Evolutionary conservation across 2,888 invertebrate genomes (phyloP).

Genomic region (Plagiodera versicolora): DNA sequence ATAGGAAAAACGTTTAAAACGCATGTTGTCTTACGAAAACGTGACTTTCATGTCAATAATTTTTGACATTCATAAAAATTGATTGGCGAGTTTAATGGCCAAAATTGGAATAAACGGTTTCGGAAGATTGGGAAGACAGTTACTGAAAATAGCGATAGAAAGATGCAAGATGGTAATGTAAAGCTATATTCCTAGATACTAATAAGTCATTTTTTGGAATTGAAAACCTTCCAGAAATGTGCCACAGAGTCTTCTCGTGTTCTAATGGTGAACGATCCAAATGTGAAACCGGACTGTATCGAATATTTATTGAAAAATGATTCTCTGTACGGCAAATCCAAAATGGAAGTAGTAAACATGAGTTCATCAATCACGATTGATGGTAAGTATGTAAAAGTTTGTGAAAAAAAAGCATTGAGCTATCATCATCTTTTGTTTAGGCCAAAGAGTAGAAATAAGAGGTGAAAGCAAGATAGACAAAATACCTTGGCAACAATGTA

Average conservation of each 20-base stretch:
- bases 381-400: slow-evolving; percentile 14
- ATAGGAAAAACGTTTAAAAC: no score
- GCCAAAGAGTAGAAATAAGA: slow-evolving; percentile 27
- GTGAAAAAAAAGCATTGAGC: background rate
- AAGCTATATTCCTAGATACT: no score
- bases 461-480: slow-evolving; percentile 24
- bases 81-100: slow-evolving; percentile 23
- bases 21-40: no score
- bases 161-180: slow-evolving; percentile 26
- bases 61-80: background rate
- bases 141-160: slow-evolving; percentile 30
- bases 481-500: slow-evolving; percentile 32
- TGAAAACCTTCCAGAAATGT: slow-evolving; percentile 19
- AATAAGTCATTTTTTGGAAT: background rate
- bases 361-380: slow-evolving; percentile 29
- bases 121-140: slow-evolving; percentile 31
- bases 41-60: background rate
- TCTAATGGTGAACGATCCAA: slow-evolving; percentile 33
- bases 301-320: slow-evolving; percentile 29
- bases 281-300: slow-evolving; percentile 24
- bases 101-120: slow-evolving; percentile 37
- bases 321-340: slow-evolving; percentile 26
- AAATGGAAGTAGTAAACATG: slow-evolving; percentile 28
- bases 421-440: slow-evolving; percentile 11
- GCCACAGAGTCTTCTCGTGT: slow-evolving; percentile 22